Base-by-base conservation (phyloP, 2,888 invertebrate species). In the Tridacna crocea region DNA sequence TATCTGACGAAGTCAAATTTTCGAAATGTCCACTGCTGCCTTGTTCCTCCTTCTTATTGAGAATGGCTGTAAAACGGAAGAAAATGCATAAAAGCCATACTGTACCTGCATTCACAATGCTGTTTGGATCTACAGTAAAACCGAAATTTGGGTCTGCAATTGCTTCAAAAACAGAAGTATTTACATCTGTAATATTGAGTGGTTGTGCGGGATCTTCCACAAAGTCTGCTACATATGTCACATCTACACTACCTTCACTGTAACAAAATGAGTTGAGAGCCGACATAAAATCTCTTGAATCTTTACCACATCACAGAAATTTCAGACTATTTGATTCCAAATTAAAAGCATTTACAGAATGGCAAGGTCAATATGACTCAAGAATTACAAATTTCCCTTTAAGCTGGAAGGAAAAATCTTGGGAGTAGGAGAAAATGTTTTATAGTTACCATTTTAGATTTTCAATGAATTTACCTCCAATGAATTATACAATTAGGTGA, bases 211-310 rank as follows among this genome's bases (percentile, higher is more conserved):
- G 61, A 24, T 72, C 55, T 12, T 70, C 75, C 0, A 19, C 46
- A n/a, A 87, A 85, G 10, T 75, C 60, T 0, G 84, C 48, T 0
- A 75, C 70, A 60, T 84, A 89, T 22, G 72, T 61, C 6, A 84
- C 89, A 24, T 79, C 61, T 0, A 90, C 79, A 76, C 90, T 90
- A 0, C 89, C 90, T 12, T 84, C 22, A 0, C 89, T 89, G 77
- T 24, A 68, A n/a, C 17, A 68, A 47, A 68, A 6, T n/a, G 1
- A 13, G 61, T 36, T 36, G n/a, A 58, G 2, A 58, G 19, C 51
- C 12, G 12, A 13, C 51, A 58, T 19, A 58, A 10, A 17, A 58
- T 36, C 2, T n/a, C n/a, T n/a, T n/a, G 51, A 51, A 17, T 51
- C 17, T 51, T 17, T 17, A 51, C 51, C 13, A 51, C 12, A 51